phyloP scores from a whole-genome alignment of 1,140 invertebrate species.

The Galendromus occidentalis region DNA sequence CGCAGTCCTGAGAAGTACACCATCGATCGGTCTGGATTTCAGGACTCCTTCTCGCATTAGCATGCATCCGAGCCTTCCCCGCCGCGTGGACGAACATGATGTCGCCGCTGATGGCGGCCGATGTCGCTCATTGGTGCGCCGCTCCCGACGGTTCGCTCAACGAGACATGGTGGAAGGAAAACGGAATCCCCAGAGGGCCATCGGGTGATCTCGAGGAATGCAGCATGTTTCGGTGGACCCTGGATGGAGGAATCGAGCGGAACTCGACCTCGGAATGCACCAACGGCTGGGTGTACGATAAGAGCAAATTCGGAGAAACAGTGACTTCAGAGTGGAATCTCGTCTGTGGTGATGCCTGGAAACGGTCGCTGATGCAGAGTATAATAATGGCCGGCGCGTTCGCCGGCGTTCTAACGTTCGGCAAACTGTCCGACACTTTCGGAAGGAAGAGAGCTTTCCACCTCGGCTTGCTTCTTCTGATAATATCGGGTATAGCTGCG shows the following conservation, averaged over 20 bases:
- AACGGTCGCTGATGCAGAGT: neutral
- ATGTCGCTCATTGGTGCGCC: neutral
- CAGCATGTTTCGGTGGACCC: neutral
- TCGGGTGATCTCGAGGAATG: neutral
- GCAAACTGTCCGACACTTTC: neutral
- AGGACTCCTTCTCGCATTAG: neutral
- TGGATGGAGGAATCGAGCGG: neutral
- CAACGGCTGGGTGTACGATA: neutral
- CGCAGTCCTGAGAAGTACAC: no score
- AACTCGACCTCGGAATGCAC: neutral
- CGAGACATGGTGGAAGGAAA: neutral
- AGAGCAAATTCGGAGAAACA: neutral
- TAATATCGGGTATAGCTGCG: neutral
- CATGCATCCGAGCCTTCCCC: neutral
- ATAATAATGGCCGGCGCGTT: neutral
- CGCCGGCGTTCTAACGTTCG: neutral
- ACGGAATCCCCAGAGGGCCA: neutral
- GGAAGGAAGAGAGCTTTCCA: neutral
- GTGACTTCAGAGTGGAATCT: neutral
- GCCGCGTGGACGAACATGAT: conserved; percentile 1
- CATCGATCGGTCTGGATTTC: no score
- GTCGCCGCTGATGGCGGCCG: conserved; percentile 5
- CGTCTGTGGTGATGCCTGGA: neutral
- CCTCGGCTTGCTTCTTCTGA: neutral
- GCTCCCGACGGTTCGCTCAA: neutral